Base-by-base conservation (phyloP, 2,797 vertebrate genomes). In the Chaenodraco wilsoni region DNA sequence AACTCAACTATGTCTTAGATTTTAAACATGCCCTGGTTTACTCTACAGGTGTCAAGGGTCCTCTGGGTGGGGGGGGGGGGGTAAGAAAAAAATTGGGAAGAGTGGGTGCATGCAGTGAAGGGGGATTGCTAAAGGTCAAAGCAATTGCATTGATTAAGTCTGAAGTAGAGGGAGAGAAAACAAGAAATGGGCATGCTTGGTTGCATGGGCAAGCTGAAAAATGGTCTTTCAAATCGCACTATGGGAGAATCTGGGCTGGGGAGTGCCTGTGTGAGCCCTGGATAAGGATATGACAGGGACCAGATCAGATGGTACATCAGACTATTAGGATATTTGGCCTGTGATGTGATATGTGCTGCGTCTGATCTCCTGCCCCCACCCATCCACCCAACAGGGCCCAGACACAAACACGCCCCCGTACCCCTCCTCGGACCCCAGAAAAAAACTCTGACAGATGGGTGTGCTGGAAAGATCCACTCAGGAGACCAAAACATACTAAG, bases 401-500 rank as follows among this genome's bases (percentile, higher is more conserved):
- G 76, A 84, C 84, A 87, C 80, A 89, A 88, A 88, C 79, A 88
- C 70, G 23, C 78, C 72, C 68, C 65, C 17, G 9, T 71, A 75
- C 81, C 80, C 79, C 74, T 78, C 71, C 75, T 87, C 62, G 23
- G 76, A 84, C 62, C 75, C 78, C 19, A 52, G 80, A 73, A 81
- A 85, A 78, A 83, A 78, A 87, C 64, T 88, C 81, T 77, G 84
- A 92, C 91, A 92, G 90, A 94, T 90, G 85, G 90, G 79, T 85
- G 74, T 76, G 79, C 78, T 89, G 82, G 81, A 81, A 86, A 89
- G 79, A 87, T 87, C 85, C 84, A 87, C 84, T 87, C 72, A 74
- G 86, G 89, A 91, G 84, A 92, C 84, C 87, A 88, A 91, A 92
- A 91, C 86, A 91, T 88, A 87, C 73, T 82, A 87, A 90, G 81